A percentile compares a stretch with the other conserved stretches of the same genome.
phyloP scores from a whole-genome alignment of 1,140 invertebrate genomes.

The Brachionus koreanus region DNA sequence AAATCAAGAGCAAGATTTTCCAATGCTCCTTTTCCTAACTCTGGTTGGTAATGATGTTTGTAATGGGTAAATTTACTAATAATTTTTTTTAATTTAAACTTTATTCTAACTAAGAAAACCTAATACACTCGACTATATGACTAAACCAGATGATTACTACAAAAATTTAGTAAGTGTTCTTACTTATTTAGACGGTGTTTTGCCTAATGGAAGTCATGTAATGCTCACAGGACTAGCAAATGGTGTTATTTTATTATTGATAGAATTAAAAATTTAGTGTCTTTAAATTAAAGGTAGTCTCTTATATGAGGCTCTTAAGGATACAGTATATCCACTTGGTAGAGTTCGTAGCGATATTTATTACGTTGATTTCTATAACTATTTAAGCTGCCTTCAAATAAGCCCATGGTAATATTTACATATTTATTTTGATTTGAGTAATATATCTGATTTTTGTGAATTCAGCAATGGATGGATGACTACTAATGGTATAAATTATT shows the following conservation, averaged over 20 bases:
- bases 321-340: constrained; percentile 60
- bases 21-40: constrained; percentile 58
- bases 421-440: neutral
- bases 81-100: neutral
- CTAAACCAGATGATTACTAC: constrained; percentile 55
- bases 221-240: constrained; percentile 60
- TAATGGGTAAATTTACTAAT: constrained; percentile 54
- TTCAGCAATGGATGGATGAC: constrained; percentile 59
- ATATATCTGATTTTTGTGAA: neutral
- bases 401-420: constrained; percentile 35
- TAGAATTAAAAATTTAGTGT: neutral
- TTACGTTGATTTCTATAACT: constrained; percentile 59
- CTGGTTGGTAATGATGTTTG: constrained; percentile 63
- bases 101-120: constrained; percentile 47
- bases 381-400: constrained; percentile 61
- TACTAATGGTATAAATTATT: constrained; percentile 56
- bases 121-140: constrained; percentile 57
- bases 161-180: constrained; percentile 55
- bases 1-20: constrained; percentile 53
- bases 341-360: constrained; percentile 56
- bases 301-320: constrained; percentile 57
- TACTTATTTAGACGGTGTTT: constrained; percentile 51
- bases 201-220: constrained; percentile 59
- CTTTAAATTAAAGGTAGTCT: constrained; percentile 47
- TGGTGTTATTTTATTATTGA: constrained; percentile 47